Evolutionary conservation across 2,888 invertebrate species (phyloP), one percentile per base, ranked within the genome.

Genomic region (Gastracanthus pulcherrimus): DNA sequence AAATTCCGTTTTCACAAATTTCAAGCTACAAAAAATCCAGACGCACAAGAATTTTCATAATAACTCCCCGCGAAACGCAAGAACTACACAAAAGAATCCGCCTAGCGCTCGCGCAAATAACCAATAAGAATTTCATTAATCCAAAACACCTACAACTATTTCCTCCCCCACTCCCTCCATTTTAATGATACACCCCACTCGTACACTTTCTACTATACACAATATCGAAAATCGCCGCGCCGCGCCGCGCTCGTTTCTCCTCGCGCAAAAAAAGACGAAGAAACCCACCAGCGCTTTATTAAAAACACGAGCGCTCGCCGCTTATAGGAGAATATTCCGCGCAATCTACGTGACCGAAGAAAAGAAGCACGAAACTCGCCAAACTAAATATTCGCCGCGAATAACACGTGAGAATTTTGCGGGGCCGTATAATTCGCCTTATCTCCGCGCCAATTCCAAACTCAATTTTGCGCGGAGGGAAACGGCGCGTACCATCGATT

Each of bases 391-490:
- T 64, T 64, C n/a, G 26, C 66, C 38, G n/a, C 70, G 36, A 77
- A 71, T 48, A 71, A 70, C 41, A 29, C 36, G n/a, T n/a, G 55
- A 67, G 67, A 70, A 62, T 36, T 6, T 11, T 16, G 41, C 29
- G 16, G 62, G 19, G 62, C n/a, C n/a, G n/a, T 55, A 58, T 66
- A 41, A 76, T 67, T 76, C 58, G 55, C 69, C n/a, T 60, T 69
- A 76, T 76, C 29, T 51, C 6, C 55, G 41, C 31, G 31, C 31
- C 34, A 29, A 76, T 80, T 60, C 66, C 38, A 77, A 81, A 74
- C 62, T 77, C 77, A 81, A 81, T 81, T 81, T 72, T 72, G 26
- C 26, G 70, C 31, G 41, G n/a, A 62, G 45, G n/a, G n/a, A 34
- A 62, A 31, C 48, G 45, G 11, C 11, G 16, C 31, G 4, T 16